These are phyloP conservation scores for Brachionus asplanchnoidis DNA, from an alignment of 1,140 invertebrate species.

Conservation along the genomic window DNA sequence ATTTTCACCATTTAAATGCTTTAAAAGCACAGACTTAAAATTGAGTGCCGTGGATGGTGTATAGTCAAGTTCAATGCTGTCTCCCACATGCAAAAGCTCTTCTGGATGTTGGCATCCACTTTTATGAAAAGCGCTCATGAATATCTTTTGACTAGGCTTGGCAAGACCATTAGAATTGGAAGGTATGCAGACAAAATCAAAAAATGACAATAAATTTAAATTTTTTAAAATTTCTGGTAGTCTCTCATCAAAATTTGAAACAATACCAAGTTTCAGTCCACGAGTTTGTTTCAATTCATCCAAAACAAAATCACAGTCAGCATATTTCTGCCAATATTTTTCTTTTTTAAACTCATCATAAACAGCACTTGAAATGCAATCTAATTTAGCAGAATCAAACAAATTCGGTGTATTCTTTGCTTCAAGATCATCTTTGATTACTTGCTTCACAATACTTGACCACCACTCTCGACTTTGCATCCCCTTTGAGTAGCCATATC, in stretches of 20 bases:
- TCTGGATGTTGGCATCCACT: background rate
- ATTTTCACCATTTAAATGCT: background rate
- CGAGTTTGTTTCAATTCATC: background rate
- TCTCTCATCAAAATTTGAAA: conserved; percentile 39
- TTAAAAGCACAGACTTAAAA: background rate
- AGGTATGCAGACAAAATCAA: conserved; percentile 33
- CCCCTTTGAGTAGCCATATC: background rate
- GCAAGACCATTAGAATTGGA: background rate
- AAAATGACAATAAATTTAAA: background rate
- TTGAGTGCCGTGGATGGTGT: background rate
- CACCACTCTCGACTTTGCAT: conserved; percentile 18
- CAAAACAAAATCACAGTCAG: conserved; percentile 15
- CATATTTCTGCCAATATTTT: conserved; percentile 23
- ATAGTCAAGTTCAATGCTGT: background rate
- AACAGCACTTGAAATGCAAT: background rate
- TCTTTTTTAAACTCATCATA: background rate
- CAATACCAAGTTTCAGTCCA: background rate
- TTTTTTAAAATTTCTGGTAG: conserved; percentile 1
- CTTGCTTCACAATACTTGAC: background rate
- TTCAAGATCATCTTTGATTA: background rate
- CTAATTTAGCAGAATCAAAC: background rate
- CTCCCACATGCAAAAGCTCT: conserved; percentile 14
- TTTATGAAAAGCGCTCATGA: background rate
- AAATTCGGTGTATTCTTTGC: background rate
- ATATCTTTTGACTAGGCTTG: background rate